A percentile compares a stretch with the other conserved stretches of the same genome.
phyloP scores from a whole-genome alignment of 1,140 invertebrate species.

The Caenorhabditis brenneri region DNA sequence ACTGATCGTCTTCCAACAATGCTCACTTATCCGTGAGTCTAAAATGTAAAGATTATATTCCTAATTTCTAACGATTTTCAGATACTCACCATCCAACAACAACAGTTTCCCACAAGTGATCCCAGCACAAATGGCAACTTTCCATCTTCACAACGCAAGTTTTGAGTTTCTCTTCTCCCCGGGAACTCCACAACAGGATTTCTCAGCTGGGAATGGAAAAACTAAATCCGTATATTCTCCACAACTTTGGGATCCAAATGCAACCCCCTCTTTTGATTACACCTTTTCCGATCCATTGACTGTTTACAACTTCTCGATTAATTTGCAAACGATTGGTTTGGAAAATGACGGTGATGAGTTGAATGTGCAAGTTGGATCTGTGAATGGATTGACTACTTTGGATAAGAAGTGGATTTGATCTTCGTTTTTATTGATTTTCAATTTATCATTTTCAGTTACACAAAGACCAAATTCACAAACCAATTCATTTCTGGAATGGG shows the following conservation, averaged over 20 bases:
- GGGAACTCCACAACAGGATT: background rate
- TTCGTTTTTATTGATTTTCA: too few species aligned
- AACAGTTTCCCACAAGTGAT: background rate
- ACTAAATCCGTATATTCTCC: background rate
- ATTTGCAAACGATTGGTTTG: background rate
- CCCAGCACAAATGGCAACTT: background rate
- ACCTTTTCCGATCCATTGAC: background rate
- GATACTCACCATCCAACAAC: background rate
- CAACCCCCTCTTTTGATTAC: background rate
- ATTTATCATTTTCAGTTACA: too few species aligned
- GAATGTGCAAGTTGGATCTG: background rate
- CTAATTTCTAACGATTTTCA: background rate
- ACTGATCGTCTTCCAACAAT: background rate
- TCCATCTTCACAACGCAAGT: background rate
- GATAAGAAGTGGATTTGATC: too few species aligned
- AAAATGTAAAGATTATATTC: background rate
- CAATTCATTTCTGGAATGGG: background rate
- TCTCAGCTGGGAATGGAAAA: background rate
- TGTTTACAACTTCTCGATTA: constrained; percentile 15
- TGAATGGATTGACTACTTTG: background rate
- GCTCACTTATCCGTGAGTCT: background rate
- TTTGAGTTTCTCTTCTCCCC: background rate
- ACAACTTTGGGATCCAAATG: background rate
- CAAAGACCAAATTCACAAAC: background rate
- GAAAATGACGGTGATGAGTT: constrained; percentile 26